phyloP scores from a whole-genome alignment of 1,140 invertebrate genomes.

The Drosophila paulistorum region DNA sequence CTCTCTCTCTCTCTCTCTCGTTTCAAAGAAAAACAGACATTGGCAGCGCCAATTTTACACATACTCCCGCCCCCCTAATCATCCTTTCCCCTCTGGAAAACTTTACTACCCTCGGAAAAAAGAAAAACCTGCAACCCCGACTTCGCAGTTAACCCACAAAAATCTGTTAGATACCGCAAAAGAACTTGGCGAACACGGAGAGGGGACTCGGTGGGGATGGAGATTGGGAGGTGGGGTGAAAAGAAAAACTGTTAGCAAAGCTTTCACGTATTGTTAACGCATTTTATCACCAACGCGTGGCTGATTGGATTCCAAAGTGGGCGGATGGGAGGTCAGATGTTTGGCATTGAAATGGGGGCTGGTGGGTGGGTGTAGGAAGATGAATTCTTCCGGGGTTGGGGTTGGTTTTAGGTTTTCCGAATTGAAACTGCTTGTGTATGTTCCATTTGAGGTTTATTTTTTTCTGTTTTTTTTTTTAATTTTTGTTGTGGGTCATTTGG shows the following conservation, averaged over 20 bases:
- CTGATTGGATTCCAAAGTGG: constrained; percentile 70
- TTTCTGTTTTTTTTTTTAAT: neutral
- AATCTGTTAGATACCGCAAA: constrained; percentile 78
- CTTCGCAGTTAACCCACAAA: constrained; percentile 64
- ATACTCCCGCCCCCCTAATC: neutral
- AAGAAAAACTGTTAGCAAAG: constrained; percentile 71
- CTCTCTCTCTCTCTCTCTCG: neutral
- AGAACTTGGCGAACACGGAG: constrained; percentile 32
- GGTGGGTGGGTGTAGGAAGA: too few species aligned
- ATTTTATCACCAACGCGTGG: constrained; percentile 80
- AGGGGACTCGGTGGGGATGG: neutral
- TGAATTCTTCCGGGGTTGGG: neutral
- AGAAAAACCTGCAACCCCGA: constrained; percentile 7
- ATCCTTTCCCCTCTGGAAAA: neutral
- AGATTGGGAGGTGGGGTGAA: constrained; percentile 7
- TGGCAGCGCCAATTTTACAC: constrained; percentile 42
- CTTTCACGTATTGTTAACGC: constrained; percentile 80
- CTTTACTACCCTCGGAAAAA: too few species aligned
- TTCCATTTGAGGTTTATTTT: constrained; percentile 8
- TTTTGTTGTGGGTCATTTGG: constrained; percentile 9
- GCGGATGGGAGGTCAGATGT: neutral
- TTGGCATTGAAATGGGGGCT: too few species aligned
- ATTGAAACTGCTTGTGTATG: constrained; percentile 44
- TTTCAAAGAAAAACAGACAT: constrained; percentile 27
- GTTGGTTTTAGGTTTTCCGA: constrained; percentile 5